Evolutionary conservation across 2,113 vertebrate genomes (phyloP).

Genomic region (Elgaria multicarinata): DNA sequence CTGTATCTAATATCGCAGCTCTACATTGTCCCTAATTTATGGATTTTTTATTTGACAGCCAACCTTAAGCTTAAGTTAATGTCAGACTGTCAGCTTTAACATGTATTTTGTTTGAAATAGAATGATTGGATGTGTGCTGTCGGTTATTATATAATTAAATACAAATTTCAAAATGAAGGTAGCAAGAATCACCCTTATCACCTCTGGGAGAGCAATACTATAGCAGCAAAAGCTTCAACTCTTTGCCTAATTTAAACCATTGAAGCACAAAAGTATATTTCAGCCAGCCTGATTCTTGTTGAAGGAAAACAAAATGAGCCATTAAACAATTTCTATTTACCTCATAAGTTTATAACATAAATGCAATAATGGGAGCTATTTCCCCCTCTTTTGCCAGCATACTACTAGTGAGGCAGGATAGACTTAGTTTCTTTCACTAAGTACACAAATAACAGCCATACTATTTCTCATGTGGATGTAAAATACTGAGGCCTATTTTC

Average conservation of each 20-base stretch:
- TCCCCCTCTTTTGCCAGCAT: constrained; percentile 22
- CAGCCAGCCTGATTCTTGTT: constrained; percentile 16
- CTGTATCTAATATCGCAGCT: too few species aligned
- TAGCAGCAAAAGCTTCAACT: neutral
- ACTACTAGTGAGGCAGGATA: constrained; percentile 16
- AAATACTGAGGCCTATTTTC: constrained; percentile 50
- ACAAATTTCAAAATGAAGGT: neutral
- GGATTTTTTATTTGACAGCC: neutral
- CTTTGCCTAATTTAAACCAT: constrained; percentile 14
- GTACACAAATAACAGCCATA: constrained; percentile 40
- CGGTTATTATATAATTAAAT: neutral
- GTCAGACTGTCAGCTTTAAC: neutral
- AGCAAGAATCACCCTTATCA: neutral
- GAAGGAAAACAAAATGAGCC: constrained; percentile 25
- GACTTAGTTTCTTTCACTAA: constrained; percentile 14
- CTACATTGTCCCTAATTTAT: neutral
- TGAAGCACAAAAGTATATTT: constrained; percentile 7
- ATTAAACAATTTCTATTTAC: constrained; percentile 45
- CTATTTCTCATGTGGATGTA: constrained; percentile 37
- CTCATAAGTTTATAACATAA: constrained; percentile 6
- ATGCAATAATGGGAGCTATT: neutral
- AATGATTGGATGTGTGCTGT: neutral
- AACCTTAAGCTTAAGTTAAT: neutral
- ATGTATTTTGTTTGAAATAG: neutral
- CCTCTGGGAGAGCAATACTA: neutral